Percentiles rank a stretch among this genome's conserved stretches.
These are phyloP conservation scores for Doryteuthis pealeii DNA, from an alignment of 1,140 invertebrate species.

Conservation along the genomic window DNA sequence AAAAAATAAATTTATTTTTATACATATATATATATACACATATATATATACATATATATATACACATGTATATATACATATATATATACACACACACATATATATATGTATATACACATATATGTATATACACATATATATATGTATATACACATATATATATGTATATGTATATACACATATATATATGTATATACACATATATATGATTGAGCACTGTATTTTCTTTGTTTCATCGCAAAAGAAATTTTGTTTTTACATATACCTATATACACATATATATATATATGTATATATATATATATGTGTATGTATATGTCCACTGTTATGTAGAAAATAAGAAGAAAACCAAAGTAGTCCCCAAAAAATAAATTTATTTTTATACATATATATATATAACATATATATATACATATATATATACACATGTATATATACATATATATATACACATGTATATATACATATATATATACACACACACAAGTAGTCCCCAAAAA, in stretches of 20 bases:
- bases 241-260: too few relatives aligned
- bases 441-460: background rate
- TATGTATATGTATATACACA: background rate
- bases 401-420: too few relatives aligned
- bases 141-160: slow-evolving; percentile 9
- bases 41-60: background rate
- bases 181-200: background rate
- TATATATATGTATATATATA: slow-evolving; percentile 1
- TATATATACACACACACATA: background rate
- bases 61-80: background rate
- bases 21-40: slow-evolving; percentile 5
- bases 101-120: background rate
- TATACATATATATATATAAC: too few relatives aligned
- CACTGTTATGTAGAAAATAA: background rate
- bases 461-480: background rate
- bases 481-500: background rate
- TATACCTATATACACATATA: slow-evolving; percentile 3
- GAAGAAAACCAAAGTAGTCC: background rate
- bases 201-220: too few relatives aligned
- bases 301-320: background rate
- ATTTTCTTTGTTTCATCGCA: too few relatives aligned
- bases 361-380: background rate
- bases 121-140: slow-evolving; percentile 13
- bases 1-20: background rate
- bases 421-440: background rate